Conservation (phyloP, 2,113 vertebrate species). For the Odocoileus hemionus region DNA sequence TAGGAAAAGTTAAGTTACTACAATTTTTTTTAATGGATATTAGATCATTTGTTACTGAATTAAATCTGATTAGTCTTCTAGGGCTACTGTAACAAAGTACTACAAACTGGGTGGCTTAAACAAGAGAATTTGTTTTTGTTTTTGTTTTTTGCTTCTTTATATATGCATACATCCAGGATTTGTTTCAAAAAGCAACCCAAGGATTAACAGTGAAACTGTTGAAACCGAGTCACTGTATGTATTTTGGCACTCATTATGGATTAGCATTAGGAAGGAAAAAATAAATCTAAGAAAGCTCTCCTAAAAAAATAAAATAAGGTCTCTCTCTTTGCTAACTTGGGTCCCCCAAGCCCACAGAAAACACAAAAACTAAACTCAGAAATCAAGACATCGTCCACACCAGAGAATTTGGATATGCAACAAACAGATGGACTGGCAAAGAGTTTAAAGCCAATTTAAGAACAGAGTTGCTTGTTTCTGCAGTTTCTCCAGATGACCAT, state of each 20-base stretch:
- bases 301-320: neutral
- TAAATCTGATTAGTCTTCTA: neutral
- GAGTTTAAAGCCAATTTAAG: neutral
- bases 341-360: neutral
- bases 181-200: neutral
- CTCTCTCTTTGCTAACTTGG: neutral
- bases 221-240: neutral
- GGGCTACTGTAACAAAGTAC: neutral
- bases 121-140: neutral
- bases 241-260: neutral
- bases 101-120: neutral
- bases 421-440: neutral
- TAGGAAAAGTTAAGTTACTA: neutral
- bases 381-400: neutral
- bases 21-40: neutral
- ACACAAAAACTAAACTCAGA: neutral
- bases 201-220: neutral
- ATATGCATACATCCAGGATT: neutral
- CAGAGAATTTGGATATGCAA: neutral
- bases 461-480: neutral
- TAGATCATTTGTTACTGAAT: neutral
- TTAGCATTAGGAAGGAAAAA: neutral
- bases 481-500: neutral
- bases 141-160: neutral
- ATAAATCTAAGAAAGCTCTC: neutral